phyloP scores from a whole-genome alignment of 2,888 invertebrate genomes.

The Caradrina clavipalpis region DNA sequence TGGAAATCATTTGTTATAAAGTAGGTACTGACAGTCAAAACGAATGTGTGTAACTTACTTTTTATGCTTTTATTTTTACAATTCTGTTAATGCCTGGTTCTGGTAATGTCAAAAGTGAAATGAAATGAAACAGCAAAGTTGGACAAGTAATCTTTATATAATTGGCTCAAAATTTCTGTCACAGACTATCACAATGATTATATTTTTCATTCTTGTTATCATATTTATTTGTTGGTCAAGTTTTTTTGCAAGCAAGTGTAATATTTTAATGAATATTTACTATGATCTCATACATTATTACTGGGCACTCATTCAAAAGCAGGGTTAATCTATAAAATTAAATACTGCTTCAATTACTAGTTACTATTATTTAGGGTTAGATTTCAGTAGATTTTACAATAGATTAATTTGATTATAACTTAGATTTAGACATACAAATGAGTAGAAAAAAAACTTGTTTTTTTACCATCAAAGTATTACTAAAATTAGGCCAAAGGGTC shows the following conservation, averaged over 20 bases:
- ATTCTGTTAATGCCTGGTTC: no score
- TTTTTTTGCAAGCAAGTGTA: slow-evolving; percentile 67
- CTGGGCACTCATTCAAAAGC: slow-evolving; percentile 81
- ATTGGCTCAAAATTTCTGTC: background rate
- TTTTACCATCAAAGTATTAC: background rate
- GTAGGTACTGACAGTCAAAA: background rate
- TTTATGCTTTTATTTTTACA: no score
- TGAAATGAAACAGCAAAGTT: no score
- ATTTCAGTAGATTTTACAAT: slow-evolving; percentile 74
- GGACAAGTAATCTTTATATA: no score
- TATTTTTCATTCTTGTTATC: background rate
- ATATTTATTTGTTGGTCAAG: background rate
- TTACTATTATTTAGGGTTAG: slow-evolving; percentile 69
- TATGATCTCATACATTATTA: slow-evolving; percentile 76
- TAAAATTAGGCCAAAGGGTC: background rate
- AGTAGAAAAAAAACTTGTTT: background rate
- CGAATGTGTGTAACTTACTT: background rate
- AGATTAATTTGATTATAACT: background rate
- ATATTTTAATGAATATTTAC: slow-evolving; percentile 54
- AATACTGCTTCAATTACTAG: slow-evolving; percentile 87
- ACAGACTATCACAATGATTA: background rate
- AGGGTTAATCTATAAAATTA: slow-evolving; percentile 80
- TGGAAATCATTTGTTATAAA: background rate
- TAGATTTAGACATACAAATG: no score
- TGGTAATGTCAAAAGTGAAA: no score